phyloP scores from a whole-genome alignment of 2,113 vertebrate genomes.

The Tachysurus vachellii region DNA sequence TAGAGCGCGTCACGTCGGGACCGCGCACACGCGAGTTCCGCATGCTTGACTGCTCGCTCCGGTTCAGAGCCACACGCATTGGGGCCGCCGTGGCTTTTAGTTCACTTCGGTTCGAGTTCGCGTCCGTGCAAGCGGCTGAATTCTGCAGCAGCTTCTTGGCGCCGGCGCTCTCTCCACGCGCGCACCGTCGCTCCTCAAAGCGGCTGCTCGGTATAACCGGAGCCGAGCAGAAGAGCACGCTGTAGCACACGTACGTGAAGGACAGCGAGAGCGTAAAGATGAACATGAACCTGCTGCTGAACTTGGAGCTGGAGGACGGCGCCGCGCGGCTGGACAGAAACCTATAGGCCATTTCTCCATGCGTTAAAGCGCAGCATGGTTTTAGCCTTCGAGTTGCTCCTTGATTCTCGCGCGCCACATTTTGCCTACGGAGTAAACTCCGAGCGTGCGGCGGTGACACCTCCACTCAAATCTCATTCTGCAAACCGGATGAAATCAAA shows the following conservation, averaged over 20 bases:
- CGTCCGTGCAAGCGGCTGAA: conserved; percentile 70
- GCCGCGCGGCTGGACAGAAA: conserved; percentile 74
- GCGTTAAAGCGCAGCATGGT: conserved; percentile 75
- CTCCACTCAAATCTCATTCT: conserved; percentile 19
- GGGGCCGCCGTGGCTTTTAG: conserved; percentile 11
- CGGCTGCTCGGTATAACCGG: conserved; percentile 73
- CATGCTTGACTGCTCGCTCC: conserved; percentile 50
- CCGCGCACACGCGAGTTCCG: conserved; percentile 46
- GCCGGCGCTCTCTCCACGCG: conserved; percentile 65
- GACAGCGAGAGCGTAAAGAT: conserved; percentile 83
- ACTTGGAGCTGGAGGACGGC: conserved; percentile 75
- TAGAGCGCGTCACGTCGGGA: conserved; percentile 44
- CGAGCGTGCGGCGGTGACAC: not conserved
- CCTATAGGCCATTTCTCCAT: conserved; percentile 92
- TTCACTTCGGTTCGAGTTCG: conserved; percentile 55
- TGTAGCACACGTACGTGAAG: conserved; percentile 86
- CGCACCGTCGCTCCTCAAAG: conserved; percentile 72
- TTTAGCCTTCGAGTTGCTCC: conserved; percentile 66
- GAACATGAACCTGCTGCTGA: conserved; percentile 82
- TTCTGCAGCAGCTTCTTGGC: conserved; percentile 82
- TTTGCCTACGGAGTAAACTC: conserved; percentile 22
- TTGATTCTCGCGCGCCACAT: conserved; percentile 42
- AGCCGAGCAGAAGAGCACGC: conserved; percentile 80
- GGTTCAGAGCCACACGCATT: conserved; percentile 49
- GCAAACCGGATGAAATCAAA: not conserved